Conservation (phyloP, 2,888 invertebrate genomes). For the Drosophila paranaensis region DNA sequence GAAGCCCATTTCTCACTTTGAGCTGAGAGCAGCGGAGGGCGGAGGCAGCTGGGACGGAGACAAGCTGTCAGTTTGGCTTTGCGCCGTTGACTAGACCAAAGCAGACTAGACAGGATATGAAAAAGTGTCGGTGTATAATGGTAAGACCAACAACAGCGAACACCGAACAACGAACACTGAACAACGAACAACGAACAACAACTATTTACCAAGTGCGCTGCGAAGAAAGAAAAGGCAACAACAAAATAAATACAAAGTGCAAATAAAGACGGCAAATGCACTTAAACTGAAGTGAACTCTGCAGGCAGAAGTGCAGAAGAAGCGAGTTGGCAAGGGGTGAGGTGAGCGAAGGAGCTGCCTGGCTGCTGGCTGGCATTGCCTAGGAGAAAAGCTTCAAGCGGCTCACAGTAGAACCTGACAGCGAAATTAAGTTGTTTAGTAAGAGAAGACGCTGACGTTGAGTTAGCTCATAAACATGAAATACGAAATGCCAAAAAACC, state of each 20-base stretch:
- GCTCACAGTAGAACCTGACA: slow-evolving; percentile 51
- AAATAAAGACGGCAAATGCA: slow-evolving; percentile 78
- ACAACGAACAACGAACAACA: slow-evolving; percentile 25
- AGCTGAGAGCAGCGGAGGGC: background rate
- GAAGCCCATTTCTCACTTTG: slow-evolving; percentile 70
- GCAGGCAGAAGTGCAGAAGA: slow-evolving; percentile 26
- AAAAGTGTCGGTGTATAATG: slow-evolving; percentile 79
- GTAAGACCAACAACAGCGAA: slow-evolving; percentile 53
- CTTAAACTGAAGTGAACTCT: slow-evolving; percentile 79
- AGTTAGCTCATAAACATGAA: slow-evolving; percentile 38
- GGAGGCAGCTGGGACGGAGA: slow-evolving; percentile 26
- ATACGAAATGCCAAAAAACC: slow-evolving; percentile 5
- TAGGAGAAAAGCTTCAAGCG: slow-evolving; percentile 37
- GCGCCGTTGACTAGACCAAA: slow-evolving; percentile 57
- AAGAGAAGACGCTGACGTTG: slow-evolving; percentile 21
- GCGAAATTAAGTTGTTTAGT: slow-evolving; percentile 61
- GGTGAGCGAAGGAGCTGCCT: background rate
- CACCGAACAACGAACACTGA: slow-evolving; percentile 19
- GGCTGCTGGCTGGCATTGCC: slow-evolving; percentile 28
- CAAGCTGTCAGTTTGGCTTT: slow-evolving; percentile 68
- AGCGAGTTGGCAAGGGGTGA: background rate
- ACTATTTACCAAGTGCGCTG: slow-evolving; percentile 45
- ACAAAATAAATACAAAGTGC: slow-evolving; percentile 67
- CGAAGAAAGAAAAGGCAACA: slow-evolving; percentile 43
- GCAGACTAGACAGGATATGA: slow-evolving; percentile 76